Percentiles rank a stretch among this genome's conserved stretches.
Conservation (phyloP, 2,113 vertebrate genomes). For the Arenaria interpres region DNA sequence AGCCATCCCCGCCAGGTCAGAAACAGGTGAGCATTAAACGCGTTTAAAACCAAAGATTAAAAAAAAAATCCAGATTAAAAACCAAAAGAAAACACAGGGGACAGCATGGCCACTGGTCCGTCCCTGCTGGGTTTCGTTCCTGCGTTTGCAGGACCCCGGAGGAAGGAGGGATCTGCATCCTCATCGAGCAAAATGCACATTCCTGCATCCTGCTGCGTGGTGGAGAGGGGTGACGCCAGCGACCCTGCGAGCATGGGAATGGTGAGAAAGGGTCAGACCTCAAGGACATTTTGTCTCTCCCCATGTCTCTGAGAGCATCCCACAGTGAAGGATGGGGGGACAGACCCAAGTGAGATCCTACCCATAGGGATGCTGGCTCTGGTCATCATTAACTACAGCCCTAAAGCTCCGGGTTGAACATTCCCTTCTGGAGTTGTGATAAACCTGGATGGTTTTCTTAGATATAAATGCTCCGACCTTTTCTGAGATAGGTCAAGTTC, state of each 20-base stretch:
- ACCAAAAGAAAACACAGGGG: background rate
- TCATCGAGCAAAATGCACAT: accelerated
- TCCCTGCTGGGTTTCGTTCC: background rate
- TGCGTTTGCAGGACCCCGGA: accelerated
- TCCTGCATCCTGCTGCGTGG: accelerated
- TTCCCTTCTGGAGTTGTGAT: background rate
- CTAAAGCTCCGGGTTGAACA: background rate
- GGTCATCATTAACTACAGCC: background rate
- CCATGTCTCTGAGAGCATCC: background rate
- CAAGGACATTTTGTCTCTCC: background rate
- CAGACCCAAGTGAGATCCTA: background rate
- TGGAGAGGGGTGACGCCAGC: accelerated
- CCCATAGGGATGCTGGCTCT: background rate
- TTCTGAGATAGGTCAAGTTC: accelerated
- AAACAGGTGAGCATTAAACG: background rate
- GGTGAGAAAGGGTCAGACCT: background rate
- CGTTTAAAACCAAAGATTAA: background rate
- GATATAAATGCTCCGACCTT: accelerated
- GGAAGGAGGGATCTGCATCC: background rate
- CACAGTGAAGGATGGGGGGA: background rate
- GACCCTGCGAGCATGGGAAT: accelerated
- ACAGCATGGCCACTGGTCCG: background rate
- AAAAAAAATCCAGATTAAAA: background rate
- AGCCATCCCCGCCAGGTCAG: background rate
- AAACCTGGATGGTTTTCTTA: background rate